These are phyloP conservation scores for Myiozetetes cayanensis DNA, from an alignment of 2,113 vertebrate genomes.

Conservation along the genomic window DNA sequence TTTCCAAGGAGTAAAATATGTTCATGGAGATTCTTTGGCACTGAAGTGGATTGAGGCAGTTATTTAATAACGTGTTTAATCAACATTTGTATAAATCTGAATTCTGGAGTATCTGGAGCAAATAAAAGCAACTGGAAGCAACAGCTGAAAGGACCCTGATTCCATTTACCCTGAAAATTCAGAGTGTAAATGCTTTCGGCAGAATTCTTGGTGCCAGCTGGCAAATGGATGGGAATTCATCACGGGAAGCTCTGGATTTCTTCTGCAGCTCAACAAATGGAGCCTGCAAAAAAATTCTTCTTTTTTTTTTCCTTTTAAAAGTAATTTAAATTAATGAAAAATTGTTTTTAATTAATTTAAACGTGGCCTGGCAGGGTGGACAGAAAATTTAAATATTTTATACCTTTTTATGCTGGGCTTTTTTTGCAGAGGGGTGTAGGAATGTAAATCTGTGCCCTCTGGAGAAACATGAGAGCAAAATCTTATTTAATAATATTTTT, in stretches of 20 bases:
- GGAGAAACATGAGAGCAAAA: rapidly evolving
- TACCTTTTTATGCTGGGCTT: background rate
- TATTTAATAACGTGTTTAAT: too few relatives aligned
- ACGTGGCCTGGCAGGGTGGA: rapidly evolving
- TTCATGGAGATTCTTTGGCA: too few relatives aligned
- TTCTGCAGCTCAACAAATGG: background rate
- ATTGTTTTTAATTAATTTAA: background rate
- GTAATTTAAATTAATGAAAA: background rate
- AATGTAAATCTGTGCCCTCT: background rate
- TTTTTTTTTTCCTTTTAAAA: background rate
- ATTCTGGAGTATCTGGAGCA: background rate
- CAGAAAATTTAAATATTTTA: background rate
- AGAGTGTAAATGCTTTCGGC: background rate
- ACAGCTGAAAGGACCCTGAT: background rate
- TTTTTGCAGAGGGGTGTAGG: background rate
- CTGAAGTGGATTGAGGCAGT: too few relatives aligned
- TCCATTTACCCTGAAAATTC: background rate
- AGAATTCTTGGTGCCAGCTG: background rate
- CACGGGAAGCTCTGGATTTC: background rate
- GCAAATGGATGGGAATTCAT: background rate
- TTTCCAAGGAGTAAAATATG: too few relatives aligned
- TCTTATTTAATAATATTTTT: background rate
- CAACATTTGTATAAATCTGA: background rate
- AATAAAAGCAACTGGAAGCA: background rate
- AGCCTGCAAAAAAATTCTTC: background rate